Percentiles rank a stretch among this genome's conserved stretches.
Evolutionary conservation across 2,797 vertebrate species (phyloP).

Genomic region (Sebastes oblongus): DNA sequence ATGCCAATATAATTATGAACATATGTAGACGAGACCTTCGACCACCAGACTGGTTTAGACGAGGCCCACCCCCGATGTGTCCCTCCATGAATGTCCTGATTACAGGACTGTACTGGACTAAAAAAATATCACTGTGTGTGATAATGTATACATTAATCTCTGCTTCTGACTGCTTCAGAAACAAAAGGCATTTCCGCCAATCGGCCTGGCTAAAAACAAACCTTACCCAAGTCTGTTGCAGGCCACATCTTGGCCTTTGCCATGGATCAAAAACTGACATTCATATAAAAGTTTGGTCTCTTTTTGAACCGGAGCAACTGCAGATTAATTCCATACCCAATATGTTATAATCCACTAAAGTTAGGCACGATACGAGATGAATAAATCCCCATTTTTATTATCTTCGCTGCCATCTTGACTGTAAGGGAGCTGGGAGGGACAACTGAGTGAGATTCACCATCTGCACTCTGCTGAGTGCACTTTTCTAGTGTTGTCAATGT

Average conservation of each 20-base stretch:
- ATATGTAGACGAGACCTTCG: constrained; percentile 72
- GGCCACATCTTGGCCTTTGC: no score
- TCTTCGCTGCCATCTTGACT: background rate
- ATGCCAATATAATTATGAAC: constrained; percentile 89
- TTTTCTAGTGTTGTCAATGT: background rate
- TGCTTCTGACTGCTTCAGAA: no score
- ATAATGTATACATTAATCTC: background rate
- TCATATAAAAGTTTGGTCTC: no score
- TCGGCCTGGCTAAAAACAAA: background rate
- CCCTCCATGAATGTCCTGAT: constrained; percentile 47
- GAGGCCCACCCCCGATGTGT: constrained; percentile 12
- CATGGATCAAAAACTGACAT: no score
- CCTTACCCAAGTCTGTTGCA: no score
- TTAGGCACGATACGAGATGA: no score
- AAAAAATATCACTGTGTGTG: background rate
- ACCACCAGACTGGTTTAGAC: constrained; percentile 26
- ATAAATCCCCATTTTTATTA: no score
- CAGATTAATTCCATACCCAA: no score
- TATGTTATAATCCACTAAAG: no score
- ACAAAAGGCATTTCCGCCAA: background rate
- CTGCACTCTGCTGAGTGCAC: no score
- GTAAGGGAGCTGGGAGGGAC: background rate
- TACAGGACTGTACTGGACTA: background rate
- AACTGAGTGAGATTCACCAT: background rate
- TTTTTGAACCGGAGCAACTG: no score